Evolutionary conservation across 2,797 vertebrate species (phyloP).

Genomic region (Typhlichthys eigenmanni): DNA sequence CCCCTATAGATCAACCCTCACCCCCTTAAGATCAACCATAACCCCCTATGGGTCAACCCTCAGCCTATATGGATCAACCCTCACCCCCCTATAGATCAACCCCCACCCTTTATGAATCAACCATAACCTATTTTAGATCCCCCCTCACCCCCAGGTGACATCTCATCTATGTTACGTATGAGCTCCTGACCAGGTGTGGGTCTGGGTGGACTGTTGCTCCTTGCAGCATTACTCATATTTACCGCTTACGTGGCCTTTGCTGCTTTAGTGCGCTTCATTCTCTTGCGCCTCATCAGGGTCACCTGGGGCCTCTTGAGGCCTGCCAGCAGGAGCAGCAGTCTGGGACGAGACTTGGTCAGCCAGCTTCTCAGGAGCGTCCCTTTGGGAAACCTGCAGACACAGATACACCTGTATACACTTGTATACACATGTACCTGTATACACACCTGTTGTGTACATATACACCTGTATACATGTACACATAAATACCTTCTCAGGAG

Average conservation of each 20-base stretch:
- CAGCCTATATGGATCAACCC: too few relatives aligned
- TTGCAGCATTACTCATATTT: slow-evolving; percentile 76
- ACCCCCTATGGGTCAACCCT: too few relatives aligned
- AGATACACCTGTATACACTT: background rate
- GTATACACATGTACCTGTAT: background rate
- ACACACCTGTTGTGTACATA: background rate
- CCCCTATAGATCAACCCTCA: too few relatives aligned
- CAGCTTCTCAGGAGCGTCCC: slow-evolving; percentile 88
- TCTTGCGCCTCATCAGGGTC: slow-evolving; percentile 85
- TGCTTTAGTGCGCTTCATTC: slow-evolving; percentile 88
- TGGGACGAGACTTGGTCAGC: slow-evolving; percentile 86
- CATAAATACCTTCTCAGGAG: background rate
- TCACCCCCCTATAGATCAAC: too few relatives aligned
- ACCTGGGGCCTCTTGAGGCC: slow-evolving; percentile 85
- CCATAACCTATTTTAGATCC: too few relatives aligned
- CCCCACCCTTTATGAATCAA: too few relatives aligned
- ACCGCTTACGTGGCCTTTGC: slow-evolving; percentile 88
- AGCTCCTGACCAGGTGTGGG: too few relatives aligned
- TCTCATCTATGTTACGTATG: too few relatives aligned
- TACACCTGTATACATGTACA: background rate
- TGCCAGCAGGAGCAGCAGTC: slow-evolving; percentile 82
- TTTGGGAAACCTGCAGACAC: slow-evolving; percentile 81
- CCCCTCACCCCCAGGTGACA: too few relatives aligned
- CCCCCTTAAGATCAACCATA: too few relatives aligned
- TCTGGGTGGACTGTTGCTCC: slow-evolving; percentile 11